These are phyloP conservation scores for Bubo blakistoni DNA, from an alignment of 2,113 vertebrate genomes.

Conservation along the genomic window DNA sequence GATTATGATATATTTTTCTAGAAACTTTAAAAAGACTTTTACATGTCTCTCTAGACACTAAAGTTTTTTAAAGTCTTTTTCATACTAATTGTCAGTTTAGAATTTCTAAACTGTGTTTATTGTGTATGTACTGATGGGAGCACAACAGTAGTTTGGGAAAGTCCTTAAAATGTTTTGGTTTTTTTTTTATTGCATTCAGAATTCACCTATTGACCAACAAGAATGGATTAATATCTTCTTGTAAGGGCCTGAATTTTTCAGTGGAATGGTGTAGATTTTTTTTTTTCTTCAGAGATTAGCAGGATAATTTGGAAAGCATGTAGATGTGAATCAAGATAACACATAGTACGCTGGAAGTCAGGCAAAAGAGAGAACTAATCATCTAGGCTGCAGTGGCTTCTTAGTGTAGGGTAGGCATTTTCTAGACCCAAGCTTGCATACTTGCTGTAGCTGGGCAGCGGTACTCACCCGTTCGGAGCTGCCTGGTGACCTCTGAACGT, in stretches of 20 bases:
- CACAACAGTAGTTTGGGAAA: background rate
- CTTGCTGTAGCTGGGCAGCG: background rate
- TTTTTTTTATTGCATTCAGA: background rate
- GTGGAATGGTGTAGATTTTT: background rate
- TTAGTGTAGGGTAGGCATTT: background rate
- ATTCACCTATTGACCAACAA: background rate
- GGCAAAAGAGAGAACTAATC: background rate
- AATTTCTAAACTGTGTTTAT: background rate
- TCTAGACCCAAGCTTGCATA: background rate
- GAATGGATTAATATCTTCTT: background rate
- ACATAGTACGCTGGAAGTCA: background rate
- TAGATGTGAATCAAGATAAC: background rate
- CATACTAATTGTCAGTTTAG: background rate
- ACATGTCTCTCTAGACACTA: background rate
- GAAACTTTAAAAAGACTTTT: background rate
- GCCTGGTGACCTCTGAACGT: background rate
- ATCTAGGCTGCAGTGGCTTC: background rate
- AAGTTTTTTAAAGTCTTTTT: background rate
- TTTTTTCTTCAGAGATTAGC: background rate
- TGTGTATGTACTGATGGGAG: background rate
- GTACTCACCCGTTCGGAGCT: background rate
- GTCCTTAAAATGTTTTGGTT: background rate
- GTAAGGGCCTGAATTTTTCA: background rate
- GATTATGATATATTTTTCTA: background rate
- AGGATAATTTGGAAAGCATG: background rate